phyloP scores from a whole-genome alignment of 1,140 invertebrate genomes.

The Rhagoletis zephyria region DNA sequence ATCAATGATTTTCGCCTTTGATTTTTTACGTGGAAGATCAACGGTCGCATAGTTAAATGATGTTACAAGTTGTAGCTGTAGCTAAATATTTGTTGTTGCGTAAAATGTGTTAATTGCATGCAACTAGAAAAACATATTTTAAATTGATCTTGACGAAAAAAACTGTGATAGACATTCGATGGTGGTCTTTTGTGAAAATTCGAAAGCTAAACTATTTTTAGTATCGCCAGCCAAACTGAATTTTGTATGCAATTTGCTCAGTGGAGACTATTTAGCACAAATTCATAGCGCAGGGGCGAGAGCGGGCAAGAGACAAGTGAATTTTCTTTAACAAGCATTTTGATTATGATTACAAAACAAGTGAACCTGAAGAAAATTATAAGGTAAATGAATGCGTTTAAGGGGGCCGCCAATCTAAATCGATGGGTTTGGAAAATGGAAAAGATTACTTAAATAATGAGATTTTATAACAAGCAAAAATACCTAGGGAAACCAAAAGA shows the following conservation, averaged over 20 bases:
- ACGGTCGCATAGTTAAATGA: slow-evolving; percentile 28
- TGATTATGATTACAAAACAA: slow-evolving; percentile 35
- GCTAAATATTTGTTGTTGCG: slow-evolving; percentile 10
- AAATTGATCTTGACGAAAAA: neutral
- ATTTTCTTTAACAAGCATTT: neutral
- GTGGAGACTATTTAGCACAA: neutral
- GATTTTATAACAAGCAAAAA: too few species aligned
- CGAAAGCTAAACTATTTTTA: slow-evolving; percentile 20
- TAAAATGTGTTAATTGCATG: slow-evolving; percentile 39
- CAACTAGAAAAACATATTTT: neutral
- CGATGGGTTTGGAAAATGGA: neutral
- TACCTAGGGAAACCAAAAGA: too few species aligned
- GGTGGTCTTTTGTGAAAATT: slow-evolving; percentile 34
- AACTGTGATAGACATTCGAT: neutral
- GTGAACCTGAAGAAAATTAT: neutral
- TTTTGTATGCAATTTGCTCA: neutral
- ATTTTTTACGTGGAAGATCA: neutral
- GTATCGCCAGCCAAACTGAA: slow-evolving; percentile 38
- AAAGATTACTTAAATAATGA: neutral
- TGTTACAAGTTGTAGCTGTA: slow-evolving; percentile 14
- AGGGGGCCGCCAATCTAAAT: neutral
- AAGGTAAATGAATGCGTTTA: neutral
- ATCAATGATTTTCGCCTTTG: slow-evolving; percentile 8
- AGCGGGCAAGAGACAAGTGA: neutral
- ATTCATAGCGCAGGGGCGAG: neutral